A percentile compares a stretch with the other conserved stretches of the same genome.
phyloP scores from a whole-genome alignment of 35 echinoderm and acorn worm genomes.

The Holothuria glaberrima region DNA sequence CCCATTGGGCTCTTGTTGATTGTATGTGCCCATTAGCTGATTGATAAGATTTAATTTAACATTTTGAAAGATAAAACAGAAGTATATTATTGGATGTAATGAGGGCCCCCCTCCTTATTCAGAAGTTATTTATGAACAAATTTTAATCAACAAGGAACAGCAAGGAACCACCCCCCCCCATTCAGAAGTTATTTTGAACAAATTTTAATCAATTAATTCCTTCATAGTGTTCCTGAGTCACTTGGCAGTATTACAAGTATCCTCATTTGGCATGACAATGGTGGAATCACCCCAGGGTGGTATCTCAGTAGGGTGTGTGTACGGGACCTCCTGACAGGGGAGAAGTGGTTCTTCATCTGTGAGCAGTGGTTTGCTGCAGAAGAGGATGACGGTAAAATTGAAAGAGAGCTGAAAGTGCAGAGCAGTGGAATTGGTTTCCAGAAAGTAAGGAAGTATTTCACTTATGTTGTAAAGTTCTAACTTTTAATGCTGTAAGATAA shows the following conservation, averaged over 20 bases:
- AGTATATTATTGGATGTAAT: no score
- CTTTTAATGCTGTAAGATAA: no score
- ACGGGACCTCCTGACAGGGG: slow-evolving; percentile 80
- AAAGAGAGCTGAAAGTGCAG: slow-evolving; percentile 73
- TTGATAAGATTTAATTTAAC: no score
- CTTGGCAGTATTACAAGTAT: slow-evolving; percentile 82
- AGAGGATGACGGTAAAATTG: slow-evolving; percentile 95
- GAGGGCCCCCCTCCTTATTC: no score
- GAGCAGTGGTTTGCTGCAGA: slow-evolving; percentile 97
- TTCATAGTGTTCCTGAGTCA: slow-evolving; percentile 81
- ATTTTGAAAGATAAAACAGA: no score
- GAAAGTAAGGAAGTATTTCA: slow-evolving; percentile 62
- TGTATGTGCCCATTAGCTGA: no score
- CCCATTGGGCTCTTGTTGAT: no score
- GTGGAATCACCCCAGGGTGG: slow-evolving; percentile 87
- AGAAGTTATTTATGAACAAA: no score
- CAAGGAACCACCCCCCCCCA: no score
- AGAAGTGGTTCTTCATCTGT: slow-evolving; percentile 98
- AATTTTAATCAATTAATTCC: background rate
- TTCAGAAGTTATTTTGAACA: no score
- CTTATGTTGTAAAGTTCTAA: no score
- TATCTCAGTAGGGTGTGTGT: slow-evolving; percentile 89
- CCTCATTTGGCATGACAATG: slow-evolving; percentile 95
- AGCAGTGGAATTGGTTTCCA: slow-evolving; percentile 84
- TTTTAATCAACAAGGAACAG: no score